phyloP scores from a whole-genome alignment of 1,140 invertebrate genomes.

The Drosophila baimaii region DNA sequence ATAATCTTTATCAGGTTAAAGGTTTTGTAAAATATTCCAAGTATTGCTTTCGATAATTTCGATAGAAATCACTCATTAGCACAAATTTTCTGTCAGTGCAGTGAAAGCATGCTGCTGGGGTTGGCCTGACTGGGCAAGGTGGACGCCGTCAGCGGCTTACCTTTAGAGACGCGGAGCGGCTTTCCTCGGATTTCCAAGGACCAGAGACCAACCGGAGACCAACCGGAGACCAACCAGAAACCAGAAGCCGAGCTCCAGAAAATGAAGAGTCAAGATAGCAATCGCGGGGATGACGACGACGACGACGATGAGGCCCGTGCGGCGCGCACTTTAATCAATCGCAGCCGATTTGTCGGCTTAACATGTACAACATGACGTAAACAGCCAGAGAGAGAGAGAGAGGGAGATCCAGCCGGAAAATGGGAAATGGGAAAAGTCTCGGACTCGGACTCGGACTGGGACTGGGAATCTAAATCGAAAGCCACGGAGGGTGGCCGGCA shows the following conservation, averaged over 20 bases:
- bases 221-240: conserved; percentile 7
- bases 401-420: conserved; percentile 1
- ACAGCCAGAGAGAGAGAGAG: conserved; percentile 26
- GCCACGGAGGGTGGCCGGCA: conserved; percentile 61
- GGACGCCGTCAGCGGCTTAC: conserved; percentile 73
- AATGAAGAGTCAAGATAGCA: conserved; percentile 75
- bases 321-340: conserved; percentile 82
- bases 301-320: conserved; percentile 10
- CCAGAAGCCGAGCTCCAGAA: conserved; percentile 19
- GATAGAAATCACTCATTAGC: neutral
- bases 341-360: conserved; percentile 84
- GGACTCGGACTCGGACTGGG: neutral
- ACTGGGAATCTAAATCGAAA: conserved; percentile 8
- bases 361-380: conserved; percentile 84
- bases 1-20: neutral
- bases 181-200: conserved; percentile 51
- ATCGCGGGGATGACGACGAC: conserved; percentile 48
- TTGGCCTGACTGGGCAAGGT: conserved; percentile 49
- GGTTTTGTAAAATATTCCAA: neutral
- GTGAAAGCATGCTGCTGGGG: conserved; percentile 1
- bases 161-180: conserved; percentile 42
- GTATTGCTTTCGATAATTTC: neutral
- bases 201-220: conserved; percentile 8
- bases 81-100: conserved; percentile 8
- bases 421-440: conserved; percentile 6